Percentiles rank a stretch among this genome's conserved stretches.
Evolutionary conservation across 2,888 invertebrate species (phyloP).

Genomic region (Caenorhabditis panamensis): DNA sequence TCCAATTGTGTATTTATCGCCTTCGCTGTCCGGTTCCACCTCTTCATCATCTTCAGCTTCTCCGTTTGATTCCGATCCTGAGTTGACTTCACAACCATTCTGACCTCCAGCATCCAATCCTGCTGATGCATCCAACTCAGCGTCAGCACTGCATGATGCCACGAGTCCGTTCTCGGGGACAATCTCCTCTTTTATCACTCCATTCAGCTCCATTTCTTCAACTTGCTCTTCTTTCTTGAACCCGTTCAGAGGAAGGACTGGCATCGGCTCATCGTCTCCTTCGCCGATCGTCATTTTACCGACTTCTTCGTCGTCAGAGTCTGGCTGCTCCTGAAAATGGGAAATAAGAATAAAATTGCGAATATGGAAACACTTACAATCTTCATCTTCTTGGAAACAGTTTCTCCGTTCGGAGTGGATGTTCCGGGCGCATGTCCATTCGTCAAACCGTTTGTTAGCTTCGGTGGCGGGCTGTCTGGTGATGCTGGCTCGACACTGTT

Average conservation of each 20-base stretch:
- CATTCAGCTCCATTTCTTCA: slow-evolving; percentile 36
- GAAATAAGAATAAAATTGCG: not conserved
- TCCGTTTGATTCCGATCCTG: not conserved
- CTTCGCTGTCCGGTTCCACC: slow-evolving; percentile 6
- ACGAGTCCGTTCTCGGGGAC: slow-evolving; percentile 9
- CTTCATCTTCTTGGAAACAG: slow-evolving; percentile 29
- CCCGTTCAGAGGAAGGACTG: slow-evolving; percentile 36
- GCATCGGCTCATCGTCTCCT: slow-evolving; percentile 51
- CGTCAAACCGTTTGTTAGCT: slow-evolving; percentile 38
- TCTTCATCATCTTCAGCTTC: slow-evolving; percentile 18
- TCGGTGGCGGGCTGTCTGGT: slow-evolving; percentile 47
- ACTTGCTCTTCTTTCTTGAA: slow-evolving; percentile 42
- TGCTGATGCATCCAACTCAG: not conserved
- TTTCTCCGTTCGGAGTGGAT: slow-evolving; percentile 45
- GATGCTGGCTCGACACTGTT: slow-evolving; percentile 38
- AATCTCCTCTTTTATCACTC: slow-evolving; percentile 8
- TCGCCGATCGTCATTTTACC: slow-evolving; percentile 52
- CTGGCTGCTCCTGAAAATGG: slow-evolving; percentile 10
- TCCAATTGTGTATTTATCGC: slow-evolving; percentile 26
- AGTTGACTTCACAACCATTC: not conserved
- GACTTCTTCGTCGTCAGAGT: slow-evolving; percentile 44
- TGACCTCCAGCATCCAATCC: not conserved
- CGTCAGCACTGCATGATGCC: not conserved
- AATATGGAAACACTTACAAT: too few relatives aligned
- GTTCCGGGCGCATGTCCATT: slow-evolving; percentile 43